A percentile compares a stretch with the other conserved stretches of the same genome.
phyloP scores from a whole-genome alignment of 2,113 vertebrate species.

The Myotis yumanensis region DNA sequence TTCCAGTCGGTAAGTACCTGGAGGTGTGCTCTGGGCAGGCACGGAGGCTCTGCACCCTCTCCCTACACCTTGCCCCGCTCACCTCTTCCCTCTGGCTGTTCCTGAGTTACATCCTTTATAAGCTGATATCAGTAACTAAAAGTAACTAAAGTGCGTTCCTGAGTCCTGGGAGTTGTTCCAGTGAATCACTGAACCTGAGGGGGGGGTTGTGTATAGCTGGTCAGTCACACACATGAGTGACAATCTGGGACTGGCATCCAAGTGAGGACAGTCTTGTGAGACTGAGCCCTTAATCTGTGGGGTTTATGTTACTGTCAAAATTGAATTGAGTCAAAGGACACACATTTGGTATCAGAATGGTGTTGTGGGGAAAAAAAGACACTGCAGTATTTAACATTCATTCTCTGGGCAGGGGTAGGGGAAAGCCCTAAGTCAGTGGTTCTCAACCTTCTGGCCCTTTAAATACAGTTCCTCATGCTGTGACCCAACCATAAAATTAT shows the following conservation, averaged over 20 bases:
- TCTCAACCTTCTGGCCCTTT: no score
- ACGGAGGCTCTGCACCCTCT: neutral
- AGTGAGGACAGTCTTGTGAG: neutral
- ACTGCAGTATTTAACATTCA: neutral
- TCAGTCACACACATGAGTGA: neutral
- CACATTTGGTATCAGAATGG: neutral
- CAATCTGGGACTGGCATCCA: neutral
- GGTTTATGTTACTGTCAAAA: neutral
- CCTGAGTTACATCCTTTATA: neutral
- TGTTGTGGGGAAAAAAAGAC: neutral
- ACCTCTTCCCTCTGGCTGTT: neutral
- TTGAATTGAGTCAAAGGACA: neutral
- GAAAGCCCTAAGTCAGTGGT: neutral
- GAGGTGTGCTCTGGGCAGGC: neutral
- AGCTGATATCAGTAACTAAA: neutral
- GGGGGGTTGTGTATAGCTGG: neutral
- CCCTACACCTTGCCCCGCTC: neutral
- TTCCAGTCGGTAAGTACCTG: neutral
- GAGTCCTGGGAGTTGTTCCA: neutral
- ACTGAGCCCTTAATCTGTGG: neutral
- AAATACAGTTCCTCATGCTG: no score
- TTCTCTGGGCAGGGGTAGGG: accelerated
- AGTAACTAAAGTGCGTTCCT: neutral
- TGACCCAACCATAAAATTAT: no score
- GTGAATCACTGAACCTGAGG: neutral